phyloP scores from a whole-genome alignment of 2,888 invertebrate genomes.

The Pammene fasciana region DNA sequence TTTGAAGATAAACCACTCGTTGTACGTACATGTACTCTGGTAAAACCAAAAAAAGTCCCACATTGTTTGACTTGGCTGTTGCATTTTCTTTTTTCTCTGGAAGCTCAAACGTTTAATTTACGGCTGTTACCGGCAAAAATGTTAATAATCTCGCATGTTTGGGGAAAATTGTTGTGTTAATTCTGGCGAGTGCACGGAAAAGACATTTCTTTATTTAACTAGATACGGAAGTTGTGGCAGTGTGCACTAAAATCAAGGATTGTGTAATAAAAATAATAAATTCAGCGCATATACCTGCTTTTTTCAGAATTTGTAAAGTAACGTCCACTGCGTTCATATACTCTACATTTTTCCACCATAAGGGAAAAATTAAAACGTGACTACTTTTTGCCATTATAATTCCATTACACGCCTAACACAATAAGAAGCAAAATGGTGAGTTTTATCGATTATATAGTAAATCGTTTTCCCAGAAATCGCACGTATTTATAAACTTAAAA shows the following conservation, averaged over 20 bases:
- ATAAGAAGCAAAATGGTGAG: too few relatives aligned
- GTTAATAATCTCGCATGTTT: conserved; percentile 24
- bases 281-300: too few relatives aligned
- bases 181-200: neutral
- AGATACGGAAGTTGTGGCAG: neutral
- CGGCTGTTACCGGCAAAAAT: conserved; percentile 23
- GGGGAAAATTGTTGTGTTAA: conserved; percentile 25
- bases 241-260: neutral
- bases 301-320: too few relatives aligned
- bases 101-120: conserved; percentile 25
- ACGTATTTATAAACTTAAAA: too few relatives aligned
- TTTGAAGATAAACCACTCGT: neutral
- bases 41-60: neutral
- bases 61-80: conserved; percentile 6
- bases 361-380: too few relatives aligned
- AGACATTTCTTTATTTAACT: neutral
- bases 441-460: too few relatives aligned
- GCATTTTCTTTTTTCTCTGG: conserved; percentile 1
- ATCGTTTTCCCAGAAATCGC: too few relatives aligned
- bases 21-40: neutral
- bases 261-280: too few relatives aligned
- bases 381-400: too few relatives aligned
- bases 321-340: too few relatives aligned
- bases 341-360: too few relatives aligned
- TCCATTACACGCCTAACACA: too few relatives aligned